These are phyloP conservation scores for Rhimphoctona megacephalus DNA, from an alignment of 2,888 invertebrate genomes.

Conservation along the genomic window DNA sequence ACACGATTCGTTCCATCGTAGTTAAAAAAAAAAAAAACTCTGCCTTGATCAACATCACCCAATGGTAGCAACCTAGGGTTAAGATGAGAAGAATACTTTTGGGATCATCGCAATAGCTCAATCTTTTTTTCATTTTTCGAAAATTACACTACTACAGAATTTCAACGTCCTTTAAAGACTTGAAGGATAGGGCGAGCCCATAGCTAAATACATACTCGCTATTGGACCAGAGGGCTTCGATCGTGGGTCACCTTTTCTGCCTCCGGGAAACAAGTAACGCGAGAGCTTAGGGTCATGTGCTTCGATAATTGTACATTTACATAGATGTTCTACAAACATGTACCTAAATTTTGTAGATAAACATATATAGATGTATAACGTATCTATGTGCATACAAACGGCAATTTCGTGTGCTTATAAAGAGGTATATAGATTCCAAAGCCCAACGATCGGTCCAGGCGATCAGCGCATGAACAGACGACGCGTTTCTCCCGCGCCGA, in stretches of 20 bases:
- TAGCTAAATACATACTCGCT: not conserved
- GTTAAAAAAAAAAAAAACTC: no score
- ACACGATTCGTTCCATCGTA: no score
- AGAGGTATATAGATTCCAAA: conserved; percentile 17
- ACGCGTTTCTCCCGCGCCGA: conserved; percentile 34
- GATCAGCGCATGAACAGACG: conserved; percentile 22
- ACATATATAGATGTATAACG: not conserved
- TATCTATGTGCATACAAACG: conserved; percentile 1
- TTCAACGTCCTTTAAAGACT: not conserved
- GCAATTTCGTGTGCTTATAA: conserved; percentile 7
- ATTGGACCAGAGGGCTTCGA: not conserved
- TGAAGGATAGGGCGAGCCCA: not conserved
- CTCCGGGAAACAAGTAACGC: conserved; percentile 20
- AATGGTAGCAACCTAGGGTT: not conserved
- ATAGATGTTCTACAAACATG: conserved; percentile 17
- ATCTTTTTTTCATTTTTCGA: not conserved
- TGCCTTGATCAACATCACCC: not conserved
- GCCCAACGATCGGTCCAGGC: conserved; percentile 6
- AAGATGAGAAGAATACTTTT: not conserved
- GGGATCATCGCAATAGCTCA: not conserved
- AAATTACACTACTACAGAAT: not conserved
- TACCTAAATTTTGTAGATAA: not conserved
- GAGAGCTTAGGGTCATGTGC: conserved; percentile 20
- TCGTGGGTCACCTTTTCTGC: not conserved
- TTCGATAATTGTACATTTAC: conserved; percentile 57